Evolutionary conservation across 2,113 vertebrate species (phyloP).

Genomic region (Pangasianodon gigas): DNA sequence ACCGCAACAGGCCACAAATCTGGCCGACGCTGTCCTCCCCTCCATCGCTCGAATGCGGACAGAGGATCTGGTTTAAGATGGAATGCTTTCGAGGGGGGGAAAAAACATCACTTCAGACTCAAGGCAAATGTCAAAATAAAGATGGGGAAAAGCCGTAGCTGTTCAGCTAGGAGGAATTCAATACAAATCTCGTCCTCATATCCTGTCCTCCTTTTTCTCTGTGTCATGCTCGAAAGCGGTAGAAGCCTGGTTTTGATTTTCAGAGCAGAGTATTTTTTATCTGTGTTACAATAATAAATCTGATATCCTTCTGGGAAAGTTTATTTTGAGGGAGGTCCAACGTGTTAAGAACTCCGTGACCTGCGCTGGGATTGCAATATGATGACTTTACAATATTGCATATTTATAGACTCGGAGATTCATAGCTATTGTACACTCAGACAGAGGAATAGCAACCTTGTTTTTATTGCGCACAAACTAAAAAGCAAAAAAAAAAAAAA

Average conservation of each 20-base stretch:
- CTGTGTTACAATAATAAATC: constrained; percentile 47
- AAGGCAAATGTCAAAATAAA: constrained; percentile 64
- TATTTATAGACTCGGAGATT: constrained; percentile 50
- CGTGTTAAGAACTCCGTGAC: constrained; percentile 49
- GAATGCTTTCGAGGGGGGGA: constrained; percentile 68
- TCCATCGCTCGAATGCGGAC: constrained; percentile 60
- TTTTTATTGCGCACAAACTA: constrained; percentile 14
- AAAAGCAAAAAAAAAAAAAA: background rate
- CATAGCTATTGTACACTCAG: constrained; percentile 19
- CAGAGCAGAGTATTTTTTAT: constrained; percentile 38
- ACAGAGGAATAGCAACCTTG: constrained; percentile 13
- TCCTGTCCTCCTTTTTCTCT: constrained; percentile 50
- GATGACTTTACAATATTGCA: constrained; percentile 63
- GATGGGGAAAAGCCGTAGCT: constrained; percentile 64
- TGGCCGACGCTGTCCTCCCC: constrained; percentile 60
- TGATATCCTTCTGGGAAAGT: constrained; percentile 45
- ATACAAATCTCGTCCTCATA: constrained; percentile 58
- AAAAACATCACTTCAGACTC: constrained; percentile 63
- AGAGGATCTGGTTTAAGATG: constrained; percentile 67
- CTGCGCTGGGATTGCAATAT: constrained; percentile 32
- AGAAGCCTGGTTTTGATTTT: constrained; percentile 45
- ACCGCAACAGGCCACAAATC: constrained; percentile 71
- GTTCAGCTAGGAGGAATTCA: constrained; percentile 61
- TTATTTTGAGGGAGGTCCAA: constrained; percentile 48
- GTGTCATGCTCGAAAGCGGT: constrained; percentile 24